Evolutionary conservation across 2,888 invertebrate species (phyloP).

Genomic region (Agapetus fuscipes): DNA sequence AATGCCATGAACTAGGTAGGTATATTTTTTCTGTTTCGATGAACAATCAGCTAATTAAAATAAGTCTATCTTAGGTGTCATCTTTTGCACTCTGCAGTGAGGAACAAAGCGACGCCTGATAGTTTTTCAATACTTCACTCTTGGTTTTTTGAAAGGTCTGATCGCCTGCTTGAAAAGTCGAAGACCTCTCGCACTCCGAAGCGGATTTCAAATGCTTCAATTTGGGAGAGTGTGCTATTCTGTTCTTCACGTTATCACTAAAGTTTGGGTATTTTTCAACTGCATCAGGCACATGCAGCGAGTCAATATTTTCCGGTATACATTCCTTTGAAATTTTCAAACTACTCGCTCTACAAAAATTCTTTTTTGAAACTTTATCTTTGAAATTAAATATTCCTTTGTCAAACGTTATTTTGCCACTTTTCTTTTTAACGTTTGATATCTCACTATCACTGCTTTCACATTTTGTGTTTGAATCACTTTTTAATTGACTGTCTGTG

Average conservation of each 20-base stretch:
- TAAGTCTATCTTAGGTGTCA: no score
- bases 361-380: slow-evolving; percentile 11
- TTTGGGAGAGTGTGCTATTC: slow-evolving; percentile 19
- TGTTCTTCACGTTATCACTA: slow-evolving; percentile 18
- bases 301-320: slow-evolving; percentile 5
- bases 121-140: slow-evolving; percentile 18
- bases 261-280: slow-evolving; percentile 8
- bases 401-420: slow-evolving; percentile 15
- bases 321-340: slow-evolving; percentile 10
- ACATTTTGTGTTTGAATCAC: slow-evolving; percentile 9
- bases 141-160: slow-evolving; percentile 18
- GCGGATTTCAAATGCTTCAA: slow-evolving; percentile 14
- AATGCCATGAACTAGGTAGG: no score
- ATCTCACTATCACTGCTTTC: slow-evolving; percentile 18
- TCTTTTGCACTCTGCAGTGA: slow-evolving; percentile 4
- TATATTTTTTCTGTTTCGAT: no score
- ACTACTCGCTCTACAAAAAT: slow-evolving; percentile 15
- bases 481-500: slow-evolving; percentile 1
- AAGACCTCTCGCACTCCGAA: slow-evolving; percentile 10
- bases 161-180: slow-evolving; percentile 15
- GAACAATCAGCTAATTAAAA: no score
- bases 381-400: slow-evolving; percentile 15
- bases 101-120: slow-evolving; percentile 16
- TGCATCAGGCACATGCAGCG: neutral
- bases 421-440: slow-evolving; percentile 17